Evolutionary conservation across 1,140 invertebrate genomes (phyloP), one percentile per base, ranked within the genome.

Genomic region (Acromyrmex echinatior): DNA sequence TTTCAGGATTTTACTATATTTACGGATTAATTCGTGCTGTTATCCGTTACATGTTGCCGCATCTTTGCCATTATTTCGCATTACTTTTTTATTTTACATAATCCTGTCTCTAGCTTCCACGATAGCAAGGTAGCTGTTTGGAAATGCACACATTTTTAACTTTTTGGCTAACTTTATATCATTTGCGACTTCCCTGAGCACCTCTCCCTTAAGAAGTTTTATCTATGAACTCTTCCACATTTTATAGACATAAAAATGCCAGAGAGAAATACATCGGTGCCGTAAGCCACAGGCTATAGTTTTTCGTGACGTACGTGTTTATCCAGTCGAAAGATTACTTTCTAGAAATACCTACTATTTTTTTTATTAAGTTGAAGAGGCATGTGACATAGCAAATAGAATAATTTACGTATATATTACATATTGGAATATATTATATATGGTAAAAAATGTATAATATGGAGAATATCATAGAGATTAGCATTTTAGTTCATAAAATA

Each of bases 141-240:
- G 28, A 31, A 84, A 84, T 84, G 70, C 56, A 76, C 70, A 84
- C 80, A 76, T 84, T 84, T 84, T 84, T 74, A 84, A 84, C 79
- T 73, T 82, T 84, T 74, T 56, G 65, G 56, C 56, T 70, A 86
- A 70, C 77, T 79, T 81, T 86, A 86, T 86, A 76, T 90, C 86
- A 77, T 39, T 65, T 28, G 58, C 71, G 60, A 31, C 62, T 82
- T 35, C 58, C 56, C 49, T 39, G 65, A 56, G 16, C 77, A 62
- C 12, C 79, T 81, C 66, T 71, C 66, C 66, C 51, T 39, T 28
- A 81, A 81, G 66, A 84, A 84, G 80, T 84, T 84, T 84, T 84
- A 84, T 84, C 80, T 84, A 74, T 70, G 39, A 84, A 58, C 39
- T 84, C 80, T 74, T 84, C 25, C 70, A 84, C 80, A 84, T 76